Evolutionary conservation across 1,140 invertebrate genomes (phyloP), one percentile per base, ranked within the genome.

Genomic region (Oscheius sp.): DNA sequence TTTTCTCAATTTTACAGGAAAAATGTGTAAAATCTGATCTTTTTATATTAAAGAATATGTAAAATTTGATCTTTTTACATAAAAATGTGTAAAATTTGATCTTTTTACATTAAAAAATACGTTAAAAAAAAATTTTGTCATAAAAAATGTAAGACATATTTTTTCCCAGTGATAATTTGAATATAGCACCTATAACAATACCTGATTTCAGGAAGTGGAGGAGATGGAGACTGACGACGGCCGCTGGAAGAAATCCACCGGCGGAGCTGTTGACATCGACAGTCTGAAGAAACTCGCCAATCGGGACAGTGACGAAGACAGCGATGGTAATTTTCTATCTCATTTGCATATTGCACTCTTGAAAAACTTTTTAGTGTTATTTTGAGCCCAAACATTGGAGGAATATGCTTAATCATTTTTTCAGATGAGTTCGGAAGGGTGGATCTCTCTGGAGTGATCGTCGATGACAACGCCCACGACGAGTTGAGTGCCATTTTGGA

Each of bases 381-480:
- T 59, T 13, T 20, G 13, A 59, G 28, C 55, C 26, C 13, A 0
- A n/a, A 15, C 55, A 18, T 59, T 15, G 0, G n/a, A 26, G 55
- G 28, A 26, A 59, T 59, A 59, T 29, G 13, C 55, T 29, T 15
- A 18, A 15, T n/a, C 28, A 0, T 59, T 15, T 26, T 64, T 64
- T 18, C 62, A 31, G 34, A 63, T 66, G 77, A 79, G 46, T 23
- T 77, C 55, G 61, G 79, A 32, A 85, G 80, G 7, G 85, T 83
- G 46, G 85, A 87, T 61, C 84, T 89, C 15, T 87, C 87, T 67
- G 86, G 88, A 62, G 83, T 90, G 1, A 79, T 90, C 23, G 84
- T 87, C 18, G 91, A 91, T 78, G 92, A 95, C 74, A 90, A 93
- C 67, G 90, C 89, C 49, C 89, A 91, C 74, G 83, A 90, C 52